A percentile compares a stretch with the other conserved stretches of the same genome.
Evolutionary conservation across 1,140 invertebrate genomes (phyloP).

Genomic region (Halesus radiatus): DNA sequence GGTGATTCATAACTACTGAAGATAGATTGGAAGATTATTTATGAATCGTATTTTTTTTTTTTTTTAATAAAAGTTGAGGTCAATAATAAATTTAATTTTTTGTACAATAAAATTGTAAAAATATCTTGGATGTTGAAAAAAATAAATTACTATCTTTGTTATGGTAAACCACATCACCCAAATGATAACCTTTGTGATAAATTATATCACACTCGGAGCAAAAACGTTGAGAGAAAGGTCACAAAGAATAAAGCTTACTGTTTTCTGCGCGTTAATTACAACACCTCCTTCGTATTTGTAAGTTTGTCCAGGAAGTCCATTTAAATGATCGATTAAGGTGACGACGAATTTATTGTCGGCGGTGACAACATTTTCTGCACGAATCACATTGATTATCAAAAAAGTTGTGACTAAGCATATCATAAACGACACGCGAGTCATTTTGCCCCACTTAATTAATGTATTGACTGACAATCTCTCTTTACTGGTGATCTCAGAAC

Average conservation of each 20-base stretch:
- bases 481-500: too few relatives aligned
- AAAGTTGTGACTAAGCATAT: background rate
- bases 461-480: too few relatives aligned
- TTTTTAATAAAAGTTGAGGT: too few relatives aligned
- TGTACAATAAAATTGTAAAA: too few relatives aligned
- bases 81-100: too few relatives aligned
- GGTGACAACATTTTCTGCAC: slow-evolving; percentile 17
- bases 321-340: slow-evolving; percentile 27
- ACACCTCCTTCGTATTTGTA: slow-evolving; percentile 35
- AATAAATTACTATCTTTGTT: background rate
- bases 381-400: slow-evolving; percentile 36
- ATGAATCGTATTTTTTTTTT: too few relatives aligned
- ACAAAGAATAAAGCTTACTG: slow-evolving; percentile 37
- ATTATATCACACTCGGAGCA: slow-evolving; percentile 6
- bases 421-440: slow-evolving; percentile 18
- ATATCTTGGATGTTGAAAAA: too few relatives aligned
- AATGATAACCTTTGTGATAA: slow-evolving; percentile 37
- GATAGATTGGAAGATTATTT: too few relatives aligned
- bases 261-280: slow-evolving; percentile 40
- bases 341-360: slow-evolving; percentile 30
- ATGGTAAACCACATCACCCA: background rate
- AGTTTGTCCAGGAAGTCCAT: slow-evolving; percentile 26
- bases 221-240: slow-evolving; percentile 5
- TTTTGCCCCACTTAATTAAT: slow-evolving; percentile 3
- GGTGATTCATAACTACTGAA: too few relatives aligned